Conservation (phyloP, 2,113 vertebrate genomes). For the Otocyon megalotis region DNA sequence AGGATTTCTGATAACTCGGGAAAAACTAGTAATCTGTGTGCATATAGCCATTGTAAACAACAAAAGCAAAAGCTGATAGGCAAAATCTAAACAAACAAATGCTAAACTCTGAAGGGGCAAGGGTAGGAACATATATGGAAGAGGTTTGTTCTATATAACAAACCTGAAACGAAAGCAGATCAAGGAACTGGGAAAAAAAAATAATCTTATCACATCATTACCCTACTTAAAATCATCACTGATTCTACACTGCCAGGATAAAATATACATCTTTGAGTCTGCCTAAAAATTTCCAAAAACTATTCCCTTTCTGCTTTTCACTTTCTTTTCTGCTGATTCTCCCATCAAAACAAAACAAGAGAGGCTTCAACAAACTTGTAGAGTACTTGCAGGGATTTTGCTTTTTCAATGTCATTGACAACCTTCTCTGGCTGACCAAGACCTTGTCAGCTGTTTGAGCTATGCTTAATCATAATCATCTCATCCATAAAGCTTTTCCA, state of each 20-base stretch:
- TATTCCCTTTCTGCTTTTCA: background rate
- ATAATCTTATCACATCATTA: background rate
- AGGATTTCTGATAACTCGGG: background rate
- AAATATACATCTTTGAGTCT: background rate
- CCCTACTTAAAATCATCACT: background rate
- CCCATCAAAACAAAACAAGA: background rate
- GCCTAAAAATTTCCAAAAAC: background rate
- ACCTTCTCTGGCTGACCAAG: background rate
- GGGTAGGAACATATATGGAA: background rate
- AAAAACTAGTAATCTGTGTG: background rate
- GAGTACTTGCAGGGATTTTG: background rate
- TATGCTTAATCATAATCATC: rapidly evolving
- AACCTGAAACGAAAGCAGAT: background rate
- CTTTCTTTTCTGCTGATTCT: background rate
- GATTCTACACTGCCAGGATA: background rate
- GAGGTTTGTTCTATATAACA: background rate
- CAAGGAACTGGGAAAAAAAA: background rate
- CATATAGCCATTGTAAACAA: background rate
- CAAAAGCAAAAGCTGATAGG: background rate
- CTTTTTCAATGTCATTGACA: background rate
- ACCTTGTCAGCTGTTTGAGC: background rate
- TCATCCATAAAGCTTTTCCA: background rate
- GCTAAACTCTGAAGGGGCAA: background rate
- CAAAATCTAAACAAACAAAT: background rate
- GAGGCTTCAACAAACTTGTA: background rate